Conservation (phyloP, 2,888 invertebrate species). For the Phaedon cochleariae region DNA sequence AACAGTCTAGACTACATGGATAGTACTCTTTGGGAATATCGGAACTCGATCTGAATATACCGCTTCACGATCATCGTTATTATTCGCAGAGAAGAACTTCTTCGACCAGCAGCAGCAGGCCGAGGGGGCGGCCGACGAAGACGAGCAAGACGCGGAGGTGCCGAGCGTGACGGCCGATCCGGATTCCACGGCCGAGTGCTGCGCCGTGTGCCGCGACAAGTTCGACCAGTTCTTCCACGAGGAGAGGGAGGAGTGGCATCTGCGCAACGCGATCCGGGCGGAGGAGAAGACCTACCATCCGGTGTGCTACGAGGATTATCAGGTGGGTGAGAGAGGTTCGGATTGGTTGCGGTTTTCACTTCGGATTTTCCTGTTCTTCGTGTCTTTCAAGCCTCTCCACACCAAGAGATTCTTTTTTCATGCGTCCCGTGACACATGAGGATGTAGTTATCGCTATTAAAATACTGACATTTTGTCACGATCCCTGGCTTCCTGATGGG, state of each 20-base stretch:
- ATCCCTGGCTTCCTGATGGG: no score
- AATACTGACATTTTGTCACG: no score
- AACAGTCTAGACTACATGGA: no score
- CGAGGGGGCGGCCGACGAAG: slow-evolving; percentile 67
- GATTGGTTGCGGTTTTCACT: no score
- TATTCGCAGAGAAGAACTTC: slow-evolving; percentile 79
- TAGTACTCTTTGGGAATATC: no score
- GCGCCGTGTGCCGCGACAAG: slow-evolving; percentile 90
- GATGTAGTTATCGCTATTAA: no score
- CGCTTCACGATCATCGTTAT: not conserved
- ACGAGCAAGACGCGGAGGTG: slow-evolving; percentile 68
- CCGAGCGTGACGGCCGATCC: slow-evolving; percentile 77
- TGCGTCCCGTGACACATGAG: no score
- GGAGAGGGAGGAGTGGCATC: slow-evolving; percentile 97
- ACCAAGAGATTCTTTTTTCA: no score
- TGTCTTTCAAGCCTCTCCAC: no score
- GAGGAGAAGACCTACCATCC: slow-evolving; percentile 88
- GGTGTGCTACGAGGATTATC: slow-evolving; percentile 86
- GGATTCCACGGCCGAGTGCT: slow-evolving; percentile 72
- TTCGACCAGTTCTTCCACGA: slow-evolving; percentile 97
- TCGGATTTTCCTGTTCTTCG: no score
- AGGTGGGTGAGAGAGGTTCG: slow-evolving; percentile 71
- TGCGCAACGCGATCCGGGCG: slow-evolving; percentile 81
- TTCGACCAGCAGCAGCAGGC: slow-evolving; percentile 76
- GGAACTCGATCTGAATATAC: no score